Conservation (phyloP, 2,888 invertebrate species). For the Campoplex nolae region DNA sequence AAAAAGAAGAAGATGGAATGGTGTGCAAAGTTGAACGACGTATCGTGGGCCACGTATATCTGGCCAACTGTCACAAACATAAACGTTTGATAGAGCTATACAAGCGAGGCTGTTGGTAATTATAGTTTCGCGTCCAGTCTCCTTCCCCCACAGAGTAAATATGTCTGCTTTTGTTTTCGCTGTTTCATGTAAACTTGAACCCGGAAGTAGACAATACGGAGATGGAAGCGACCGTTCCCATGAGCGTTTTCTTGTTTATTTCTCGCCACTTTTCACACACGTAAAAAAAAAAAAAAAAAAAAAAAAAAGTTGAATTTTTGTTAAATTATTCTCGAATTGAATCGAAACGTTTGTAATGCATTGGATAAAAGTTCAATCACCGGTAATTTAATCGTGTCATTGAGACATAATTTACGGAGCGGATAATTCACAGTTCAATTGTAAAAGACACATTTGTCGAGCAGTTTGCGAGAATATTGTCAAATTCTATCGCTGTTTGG, state of each 20-base stretch:
- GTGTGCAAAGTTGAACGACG: not conserved
- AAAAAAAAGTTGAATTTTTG: not conserved
- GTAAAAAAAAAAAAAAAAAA: not conserved
- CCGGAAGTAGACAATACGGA: conserved; percentile 51
- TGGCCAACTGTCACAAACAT: conserved; percentile 34
- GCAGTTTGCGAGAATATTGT: not conserved
- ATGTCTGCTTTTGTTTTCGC: conserved; percentile 48
- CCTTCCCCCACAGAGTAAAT: conserved; percentile 49
- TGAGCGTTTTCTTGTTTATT: not conserved
- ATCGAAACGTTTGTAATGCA: not conserved
- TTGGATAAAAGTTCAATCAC: too few relatives aligned
- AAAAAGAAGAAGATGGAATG: not conserved
- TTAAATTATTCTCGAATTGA: not conserved
- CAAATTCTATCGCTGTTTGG: not conserved
- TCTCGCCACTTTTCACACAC: conserved; percentile 10
- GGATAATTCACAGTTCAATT: not conserved
- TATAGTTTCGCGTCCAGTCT: conserved; percentile 55
- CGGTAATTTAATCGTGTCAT: not conserved
- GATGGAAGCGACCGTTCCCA: conserved; percentile 61
- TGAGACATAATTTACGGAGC: too few relatives aligned
- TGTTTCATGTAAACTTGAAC: conserved; percentile 7
- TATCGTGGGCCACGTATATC: conserved; percentile 33
- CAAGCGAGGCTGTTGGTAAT: conserved; percentile 39
- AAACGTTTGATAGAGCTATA: not conserved
- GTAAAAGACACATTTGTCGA: not conserved